Base-by-base conservation (phyloP, 1,140 invertebrate genomes). In the Diachasmimorpha longicaudata region DNA sequence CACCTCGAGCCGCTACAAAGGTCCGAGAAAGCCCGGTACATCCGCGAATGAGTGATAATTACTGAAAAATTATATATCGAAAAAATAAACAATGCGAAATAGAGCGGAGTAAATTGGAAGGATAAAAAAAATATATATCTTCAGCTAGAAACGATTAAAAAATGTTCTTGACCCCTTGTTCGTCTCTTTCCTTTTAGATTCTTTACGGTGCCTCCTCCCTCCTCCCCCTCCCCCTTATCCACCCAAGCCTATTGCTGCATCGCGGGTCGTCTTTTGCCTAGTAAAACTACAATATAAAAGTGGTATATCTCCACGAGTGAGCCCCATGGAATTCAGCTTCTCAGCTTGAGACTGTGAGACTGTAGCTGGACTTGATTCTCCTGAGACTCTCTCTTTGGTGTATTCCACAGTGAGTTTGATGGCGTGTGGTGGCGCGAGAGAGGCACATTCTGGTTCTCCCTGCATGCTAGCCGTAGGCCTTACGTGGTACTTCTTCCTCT, bases 401-500 rank as follows among this genome's bases (percentile, higher is more conserved):
- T 58, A 55, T 73, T 42, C 71, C 19, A 5, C 9, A 70, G 66
- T 76, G 75, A 81, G 81, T 82, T 82, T 84, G 84, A 79, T 79
- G 84, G 81, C 66, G 69, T 70, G 42, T 70, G 69, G 69, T 44
- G 14, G 39, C 11, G 63, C 72, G 42, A 81, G 82, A 82, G 81
- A 83, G 82, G 83, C n/a, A n/a, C 81, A 86, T 86, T 85, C 85
- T 84, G 83, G 80, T 86, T 85, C 80, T 80, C 48, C 48, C 84
- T 83, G 82, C 84, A 85, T 85, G 84, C 84, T 86, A 85, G 84
- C 84, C 85, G 84, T 86, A 85, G 83, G 85, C 85, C 80, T 85
- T 46, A 36, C 72, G 70, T 76, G 48, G 55, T 42, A 21, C 67
- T 52, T 44, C 25, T 70, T 37, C 70, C 66, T 70, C 52, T 68